Evolutionary conservation across 2,113 vertebrate genomes (phyloP).

Genomic region (Oceanites oceanicus): DNA sequence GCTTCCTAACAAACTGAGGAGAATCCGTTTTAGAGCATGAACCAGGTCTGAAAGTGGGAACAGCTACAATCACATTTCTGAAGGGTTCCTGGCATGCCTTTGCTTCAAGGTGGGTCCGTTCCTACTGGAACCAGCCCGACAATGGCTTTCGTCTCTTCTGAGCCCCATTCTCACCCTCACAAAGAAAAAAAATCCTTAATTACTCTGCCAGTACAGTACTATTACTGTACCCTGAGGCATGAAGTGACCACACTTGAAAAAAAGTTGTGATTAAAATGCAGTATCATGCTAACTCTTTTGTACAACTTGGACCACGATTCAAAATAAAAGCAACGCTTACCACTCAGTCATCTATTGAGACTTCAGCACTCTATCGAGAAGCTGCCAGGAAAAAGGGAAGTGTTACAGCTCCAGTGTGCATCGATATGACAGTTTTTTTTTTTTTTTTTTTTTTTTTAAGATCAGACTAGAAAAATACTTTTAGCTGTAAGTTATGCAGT

Average conservation of each 20-base stretch:
- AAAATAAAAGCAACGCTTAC: background rate
- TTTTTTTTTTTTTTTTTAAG: background rate
- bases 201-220: background rate
- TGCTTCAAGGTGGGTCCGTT: slow-evolving; percentile 26
- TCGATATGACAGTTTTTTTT: background rate
- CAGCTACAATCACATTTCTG: background rate
- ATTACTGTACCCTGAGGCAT: slow-evolving; percentile 21
- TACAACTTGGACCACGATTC: slow-evolving; percentile 17
- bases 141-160: slow-evolving; percentile 33
- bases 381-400: background rate
- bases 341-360: background rate
- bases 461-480: slow-evolving; percentile 63
- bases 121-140: background rate
- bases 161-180: background rate
- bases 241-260: slow-evolving; percentile 53
- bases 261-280: slow-evolving; percentile 25
- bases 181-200: background rate
- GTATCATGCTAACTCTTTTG: background rate
- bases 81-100: background rate
- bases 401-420: background rate
- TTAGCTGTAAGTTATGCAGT: background rate
- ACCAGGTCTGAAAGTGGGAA: background rate
- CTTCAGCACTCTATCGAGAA: slow-evolving; percentile 15
- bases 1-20: background rate
- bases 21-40: background rate